Evolutionary conservation across 2,888 invertebrate species (phyloP).

Genomic region (Mylabris sibirica): DNA sequence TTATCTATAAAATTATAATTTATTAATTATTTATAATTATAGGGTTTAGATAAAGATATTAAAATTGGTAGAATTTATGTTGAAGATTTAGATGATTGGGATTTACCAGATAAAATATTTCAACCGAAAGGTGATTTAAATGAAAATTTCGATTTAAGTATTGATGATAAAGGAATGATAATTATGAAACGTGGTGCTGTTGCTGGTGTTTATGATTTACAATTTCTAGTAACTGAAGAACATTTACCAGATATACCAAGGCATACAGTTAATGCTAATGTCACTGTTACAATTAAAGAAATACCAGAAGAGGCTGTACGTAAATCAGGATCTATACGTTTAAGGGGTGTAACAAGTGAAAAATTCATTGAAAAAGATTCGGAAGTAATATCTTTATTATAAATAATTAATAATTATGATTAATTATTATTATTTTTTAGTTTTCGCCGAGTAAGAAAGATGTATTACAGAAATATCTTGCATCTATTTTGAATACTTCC

Average conservation of each 20-base stretch:
- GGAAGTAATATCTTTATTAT: constrained; percentile 56
- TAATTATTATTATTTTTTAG: constrained; percentile 55
- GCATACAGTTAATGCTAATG: constrained; percentile 82
- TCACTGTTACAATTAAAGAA: constrained; percentile 85
- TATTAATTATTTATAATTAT: neutral
- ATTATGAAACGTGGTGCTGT: constrained; percentile 81
- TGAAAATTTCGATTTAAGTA: constrained; percentile 74
- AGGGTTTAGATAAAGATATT: constrained; percentile 80
- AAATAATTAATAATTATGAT: neutral
- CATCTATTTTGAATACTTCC: constrained; percentile 78
- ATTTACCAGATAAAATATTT: constrained; percentile 89
- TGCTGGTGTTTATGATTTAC: constrained; percentile 77
- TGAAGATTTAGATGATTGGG: constrained; percentile 96
- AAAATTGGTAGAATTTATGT: constrained; percentile 94
- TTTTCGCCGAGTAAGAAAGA: constrained; percentile 75
- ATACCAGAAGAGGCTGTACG: constrained; percentile 91
- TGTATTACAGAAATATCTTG: constrained; percentile 67
- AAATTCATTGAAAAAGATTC: constrained; percentile 77
- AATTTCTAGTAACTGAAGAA: constrained; percentile 78
- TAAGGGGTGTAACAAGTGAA: constrained; percentile 82
- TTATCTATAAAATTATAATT: neutral
- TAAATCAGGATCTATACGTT: constrained; percentile 91
- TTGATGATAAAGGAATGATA: constrained; percentile 80
- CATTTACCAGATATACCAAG: constrained; percentile 65
- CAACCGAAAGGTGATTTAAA: constrained; percentile 70